These are phyloP conservation scores for Temnothorax longispinosus DNA, from an alignment of 1,140 invertebrate species.

Conservation along the genomic window DNA sequence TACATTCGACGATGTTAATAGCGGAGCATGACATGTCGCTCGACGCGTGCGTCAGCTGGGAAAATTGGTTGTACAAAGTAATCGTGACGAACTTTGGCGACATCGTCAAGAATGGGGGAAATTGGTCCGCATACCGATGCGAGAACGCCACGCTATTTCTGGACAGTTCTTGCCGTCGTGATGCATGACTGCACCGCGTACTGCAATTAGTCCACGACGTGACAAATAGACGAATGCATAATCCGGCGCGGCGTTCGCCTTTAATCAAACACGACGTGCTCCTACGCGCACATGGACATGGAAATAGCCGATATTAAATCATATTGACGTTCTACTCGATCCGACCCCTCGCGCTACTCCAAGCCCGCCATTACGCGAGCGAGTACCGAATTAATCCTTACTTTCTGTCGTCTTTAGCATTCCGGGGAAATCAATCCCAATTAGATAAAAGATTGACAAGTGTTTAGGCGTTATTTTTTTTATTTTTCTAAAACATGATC, in stretches of 20 bases:
- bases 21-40: not conserved
- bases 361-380: not conserved
- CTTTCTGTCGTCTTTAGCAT: not conserved
- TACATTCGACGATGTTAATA: constrained; percentile 21
- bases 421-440: not conserved
- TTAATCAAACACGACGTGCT: constrained; percentile 49
- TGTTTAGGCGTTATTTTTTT: not conserved
- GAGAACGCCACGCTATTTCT: constrained; percentile 36
- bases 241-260: constrained; percentile 63
- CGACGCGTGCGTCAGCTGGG: not conserved
- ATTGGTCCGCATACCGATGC: constrained; percentile 60
- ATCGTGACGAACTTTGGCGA: constrained; percentile 16
- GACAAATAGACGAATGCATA: constrained; percentile 78
- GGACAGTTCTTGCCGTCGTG: constrained; percentile 69
- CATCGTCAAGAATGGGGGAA: constrained; percentile 73
- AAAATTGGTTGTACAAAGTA: constrained; percentile 11
- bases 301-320: constrained; percentile 35
- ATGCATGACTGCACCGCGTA: constrained; percentile 75
- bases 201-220: constrained; percentile 77
- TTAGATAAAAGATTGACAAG: not conserved
- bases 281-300: not conserved
- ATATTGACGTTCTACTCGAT: constrained; percentile 12
- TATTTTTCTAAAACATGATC: not conserved
- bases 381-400: not conserved
- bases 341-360: not conserved